Evolutionary conservation across 2,888 invertebrate species (phyloP), one percentile per base, ranked within the genome.

Genomic region (Trissonchulus latispiculum): DNA sequence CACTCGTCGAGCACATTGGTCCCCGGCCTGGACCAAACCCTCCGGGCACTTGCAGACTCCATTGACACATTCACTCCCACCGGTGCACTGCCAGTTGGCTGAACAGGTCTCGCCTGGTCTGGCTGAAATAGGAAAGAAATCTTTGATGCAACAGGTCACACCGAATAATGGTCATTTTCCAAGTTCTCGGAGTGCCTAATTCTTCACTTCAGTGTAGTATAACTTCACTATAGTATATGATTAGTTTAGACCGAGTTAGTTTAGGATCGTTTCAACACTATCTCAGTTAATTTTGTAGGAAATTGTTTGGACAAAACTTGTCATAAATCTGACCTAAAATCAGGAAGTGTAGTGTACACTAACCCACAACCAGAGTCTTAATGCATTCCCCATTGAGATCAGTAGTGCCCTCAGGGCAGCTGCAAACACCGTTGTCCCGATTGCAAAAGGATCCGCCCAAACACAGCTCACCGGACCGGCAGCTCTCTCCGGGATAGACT

Each of bases 1-100:
- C 8, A 68, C 69, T n/a, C 69, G 69, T 31, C 69, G 69, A 3
- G 69, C 69, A 33, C 73, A 73, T 29, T 48, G 59, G 29, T 59
- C 79, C 61, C 79, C 76, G 48, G 80, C 73, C 8, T 78, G 71
- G 31, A 74, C 71, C 61, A 78, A 76, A 36, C 77, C 77, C 29
- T 74, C 28, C 2, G 77, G 73, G 68, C 73, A 73, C 23, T n/a
- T 28, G 64, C 73, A 73, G 29, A 72, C 61, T 28, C 69, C 69
- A 68, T 33, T 32, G 32, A n/a, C 23, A 68, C 72, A 71, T 8
- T 8, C 62, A 28, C 36, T 32, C 2, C 72, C 64, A n/a, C 72
- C 61, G 2, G 29, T 68, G 64, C 72, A 71, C 28, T 71, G 32
- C 31, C 36, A 29, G 28, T 36, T 29, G 3, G 64, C 67, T 8